phyloP scores from a whole-genome alignment of 2,888 invertebrate species.

The Merodon equestris region DNA sequence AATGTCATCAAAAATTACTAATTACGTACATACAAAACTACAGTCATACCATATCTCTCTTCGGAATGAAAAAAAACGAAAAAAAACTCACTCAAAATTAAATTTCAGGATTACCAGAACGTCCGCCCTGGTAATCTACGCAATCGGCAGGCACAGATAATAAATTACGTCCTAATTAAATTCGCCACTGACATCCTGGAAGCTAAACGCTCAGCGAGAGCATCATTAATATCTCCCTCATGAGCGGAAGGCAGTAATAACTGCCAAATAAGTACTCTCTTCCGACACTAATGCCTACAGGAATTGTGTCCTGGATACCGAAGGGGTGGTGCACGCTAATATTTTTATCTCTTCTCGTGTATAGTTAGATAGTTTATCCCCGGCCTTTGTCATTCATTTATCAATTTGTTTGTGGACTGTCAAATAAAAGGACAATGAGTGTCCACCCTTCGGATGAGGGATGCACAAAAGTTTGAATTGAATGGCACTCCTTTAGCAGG shows the following conservation, averaged over 20 bases:
- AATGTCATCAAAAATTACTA: too few species aligned
- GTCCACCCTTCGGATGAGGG: too few species aligned
- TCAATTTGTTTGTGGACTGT: slow-evolving; percentile 38
- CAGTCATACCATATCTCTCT: too few species aligned
- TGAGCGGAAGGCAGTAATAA: slow-evolving; percentile 31
- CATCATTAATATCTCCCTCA: slow-evolving; percentile 37
- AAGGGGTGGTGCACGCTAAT: slow-evolving; percentile 45
- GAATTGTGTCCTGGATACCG: slow-evolving; percentile 1
- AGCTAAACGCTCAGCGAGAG: slow-evolving; percentile 6
- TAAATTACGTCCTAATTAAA: slow-evolving; percentile 61
- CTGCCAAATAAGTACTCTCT: slow-evolving; percentile 23
- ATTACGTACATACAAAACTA: too few species aligned
- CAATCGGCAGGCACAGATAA: slow-evolving; percentile 22
- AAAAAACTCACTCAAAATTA: too few species aligned
- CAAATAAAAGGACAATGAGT: too few species aligned
- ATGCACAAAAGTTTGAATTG: too few species aligned
- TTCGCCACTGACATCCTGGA: slow-evolving; percentile 52
- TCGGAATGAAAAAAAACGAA: too few species aligned
- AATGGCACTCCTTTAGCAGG: too few species aligned
- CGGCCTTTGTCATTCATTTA: slow-evolving; percentile 46
- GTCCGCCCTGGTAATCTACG: slow-evolving; percentile 9
- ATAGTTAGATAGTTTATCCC: slow-evolving; percentile 29
- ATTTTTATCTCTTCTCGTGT: slow-evolving; percentile 46
- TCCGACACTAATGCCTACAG: slow-evolving; percentile 12
- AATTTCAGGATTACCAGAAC: not conserved